Percentiles rank a stretch among this genome's conserved stretches.
phyloP scores from a whole-genome alignment of 1,140 invertebrate genomes.

The Procambarus virginalis region DNA sequence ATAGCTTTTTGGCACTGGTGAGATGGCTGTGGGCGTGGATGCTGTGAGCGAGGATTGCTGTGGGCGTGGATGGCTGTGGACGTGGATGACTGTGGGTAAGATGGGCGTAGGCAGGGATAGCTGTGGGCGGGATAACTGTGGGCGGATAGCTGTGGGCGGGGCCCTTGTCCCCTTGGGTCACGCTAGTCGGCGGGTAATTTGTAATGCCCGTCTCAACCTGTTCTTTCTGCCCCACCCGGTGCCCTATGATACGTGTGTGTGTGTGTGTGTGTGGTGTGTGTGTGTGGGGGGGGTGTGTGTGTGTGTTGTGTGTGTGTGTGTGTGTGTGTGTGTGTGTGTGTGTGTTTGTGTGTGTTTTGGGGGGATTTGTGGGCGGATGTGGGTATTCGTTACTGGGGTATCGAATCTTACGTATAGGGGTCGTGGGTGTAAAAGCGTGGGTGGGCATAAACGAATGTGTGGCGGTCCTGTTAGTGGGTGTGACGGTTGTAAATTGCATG shows the following conservation, averaged over 20 bases:
- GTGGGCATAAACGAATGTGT: not conserved
- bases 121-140: not conserved
- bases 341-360: too few species aligned
- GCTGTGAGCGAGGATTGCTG: too few species aligned
- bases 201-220: slow-evolving; percentile 4
- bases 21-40: not conserved
- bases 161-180: not conserved
- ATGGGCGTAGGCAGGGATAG: not conserved
- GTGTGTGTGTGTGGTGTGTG: slow-evolving; percentile 29
- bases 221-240: not conserved
- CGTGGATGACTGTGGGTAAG: not conserved
- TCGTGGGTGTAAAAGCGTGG: slow-evolving; percentile 21
- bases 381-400: not conserved
- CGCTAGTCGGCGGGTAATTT: not conserved
- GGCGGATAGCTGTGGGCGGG: not conserved
- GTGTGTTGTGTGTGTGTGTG: not conserved
- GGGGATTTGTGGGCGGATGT: not conserved
- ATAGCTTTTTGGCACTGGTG: too few species aligned
- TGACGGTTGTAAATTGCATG: too few species aligned
- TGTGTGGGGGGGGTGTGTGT: too few species aligned
- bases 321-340: not conserved
- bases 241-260: not conserved
- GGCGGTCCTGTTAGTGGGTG: not conserved
- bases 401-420: too few species aligned
- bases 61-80: too few species aligned